Conservation (phyloP, 2,888 invertebrate genomes). For the Carcina quercana region DNA sequence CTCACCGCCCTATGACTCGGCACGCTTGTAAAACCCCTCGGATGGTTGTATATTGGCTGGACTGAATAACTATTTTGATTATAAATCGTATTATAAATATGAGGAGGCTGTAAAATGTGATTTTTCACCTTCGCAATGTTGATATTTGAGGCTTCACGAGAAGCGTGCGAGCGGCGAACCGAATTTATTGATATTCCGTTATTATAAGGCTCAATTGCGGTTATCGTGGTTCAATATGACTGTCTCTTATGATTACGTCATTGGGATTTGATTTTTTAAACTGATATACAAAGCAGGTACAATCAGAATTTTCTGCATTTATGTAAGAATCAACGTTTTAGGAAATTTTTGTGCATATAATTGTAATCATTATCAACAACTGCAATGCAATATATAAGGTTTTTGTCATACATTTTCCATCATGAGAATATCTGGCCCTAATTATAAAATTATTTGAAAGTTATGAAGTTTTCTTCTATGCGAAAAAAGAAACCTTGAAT, state of each 20-base stretch:
- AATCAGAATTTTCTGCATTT: too few relatives aligned
- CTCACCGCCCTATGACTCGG: constrained; percentile 8
- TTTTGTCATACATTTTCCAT: too few relatives aligned
- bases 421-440: constrained; percentile 9
- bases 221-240: constrained; percentile 45
- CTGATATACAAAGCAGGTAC: too few relatives aligned
- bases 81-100: constrained; percentile 28
- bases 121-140: constrained; percentile 2
- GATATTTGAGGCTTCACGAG: neutral
- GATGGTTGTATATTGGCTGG: neutral
- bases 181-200: constrained; percentile 17
- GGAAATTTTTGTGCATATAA: too few relatives aligned
- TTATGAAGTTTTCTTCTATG: too few relatives aligned
- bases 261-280: too few relatives aligned
- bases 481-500: too few relatives aligned
- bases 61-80: constrained; percentile 15
- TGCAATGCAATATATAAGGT: too few relatives aligned
- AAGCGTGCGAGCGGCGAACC: constrained; percentile 6
- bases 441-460: constrained; percentile 5
- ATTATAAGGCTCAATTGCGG: constrained; percentile 32
- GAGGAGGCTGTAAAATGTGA: constrained; percentile 10
- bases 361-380: too few relatives aligned
- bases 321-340: too few relatives aligned
- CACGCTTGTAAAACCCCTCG: constrained; percentile 4
- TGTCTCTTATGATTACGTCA: too few relatives aligned